These are phyloP conservation scores for Lutjanus campechanus DNA, from an alignment of 2,797 vertebrate species.

Conservation along the genomic window DNA sequence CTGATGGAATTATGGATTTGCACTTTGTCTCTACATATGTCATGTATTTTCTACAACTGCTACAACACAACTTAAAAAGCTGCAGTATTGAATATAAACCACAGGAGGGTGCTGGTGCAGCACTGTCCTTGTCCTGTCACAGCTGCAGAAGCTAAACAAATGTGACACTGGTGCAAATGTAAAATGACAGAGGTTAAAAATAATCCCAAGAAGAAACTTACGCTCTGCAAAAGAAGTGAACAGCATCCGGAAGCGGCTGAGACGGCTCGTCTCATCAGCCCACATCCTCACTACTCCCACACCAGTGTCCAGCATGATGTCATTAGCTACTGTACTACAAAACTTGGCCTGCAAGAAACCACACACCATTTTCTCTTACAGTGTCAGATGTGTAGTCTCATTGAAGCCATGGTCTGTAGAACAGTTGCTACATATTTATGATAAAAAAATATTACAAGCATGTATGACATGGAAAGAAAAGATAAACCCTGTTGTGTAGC, in stretches of 20 bases:
- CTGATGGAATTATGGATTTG: background rate
- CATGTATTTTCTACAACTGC: background rate
- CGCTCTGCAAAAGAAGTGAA: conserved; percentile 94
- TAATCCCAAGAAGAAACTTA: conserved; percentile 82
- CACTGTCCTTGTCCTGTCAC: background rate
- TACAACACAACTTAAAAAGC: background rate
- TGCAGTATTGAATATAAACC: conserved; percentile 22
- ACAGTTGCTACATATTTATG: conserved; percentile 50
- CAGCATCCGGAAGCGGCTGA: conserved; percentile 95
- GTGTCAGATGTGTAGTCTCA: conserved; percentile 50
- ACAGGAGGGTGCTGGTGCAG: conserved; percentile 23
- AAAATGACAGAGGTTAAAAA: conserved; percentile 6
- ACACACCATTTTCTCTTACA: conserved; percentile 39
- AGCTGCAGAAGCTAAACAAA: conserved; percentile 3
- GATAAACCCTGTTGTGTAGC: conserved; percentile 27
- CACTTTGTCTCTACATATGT: no score
- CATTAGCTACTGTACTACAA: conserved; percentile 96
- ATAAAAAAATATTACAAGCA: background rate
- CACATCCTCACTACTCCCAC: conserved; percentile 94
- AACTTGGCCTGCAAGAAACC: conserved; percentile 90
- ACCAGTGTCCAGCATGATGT: conserved; percentile 91
- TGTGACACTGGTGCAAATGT: background rate
- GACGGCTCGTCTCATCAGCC: conserved; percentile 93
- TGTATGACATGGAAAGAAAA: conserved; percentile 23
- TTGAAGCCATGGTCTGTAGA: conserved; percentile 61